Conservation (phyloP, 1,140 invertebrate species). For the Pararge aegeria region DNA sequence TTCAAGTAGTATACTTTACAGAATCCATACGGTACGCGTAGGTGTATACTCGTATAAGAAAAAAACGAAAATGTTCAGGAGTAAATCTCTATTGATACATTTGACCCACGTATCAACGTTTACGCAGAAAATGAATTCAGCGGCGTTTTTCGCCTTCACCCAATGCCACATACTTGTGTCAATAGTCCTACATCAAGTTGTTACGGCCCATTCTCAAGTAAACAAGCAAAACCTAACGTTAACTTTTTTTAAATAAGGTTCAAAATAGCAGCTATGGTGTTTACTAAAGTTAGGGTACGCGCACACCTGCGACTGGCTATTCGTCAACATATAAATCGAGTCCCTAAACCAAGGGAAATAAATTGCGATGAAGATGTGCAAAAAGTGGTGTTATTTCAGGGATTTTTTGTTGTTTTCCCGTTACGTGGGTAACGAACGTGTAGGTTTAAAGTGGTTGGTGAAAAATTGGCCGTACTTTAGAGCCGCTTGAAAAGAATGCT, state of each 20-base stretch:
- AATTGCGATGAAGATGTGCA: conserved; percentile 31
- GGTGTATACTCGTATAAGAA: too few species aligned
- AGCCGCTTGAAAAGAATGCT: not conserved
- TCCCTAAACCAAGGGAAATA: conserved; percentile 31
- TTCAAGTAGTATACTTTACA: too few species aligned
- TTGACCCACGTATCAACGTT: conserved; percentile 19
- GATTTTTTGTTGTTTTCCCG: not conserved
- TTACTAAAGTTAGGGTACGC: conserved; percentile 18
- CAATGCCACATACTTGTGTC: conserved; percentile 41
- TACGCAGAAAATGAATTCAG: conserved; percentile 36
- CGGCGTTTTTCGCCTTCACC: conserved; percentile 26
- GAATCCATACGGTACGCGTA: too few species aligned
- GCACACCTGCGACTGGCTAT: conserved; percentile 44
- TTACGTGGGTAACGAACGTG: not conserved
- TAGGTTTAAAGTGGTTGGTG: not conserved
- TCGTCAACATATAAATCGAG: conserved; percentile 44
- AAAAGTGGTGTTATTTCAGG: conserved; percentile 20
- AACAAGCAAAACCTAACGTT: conserved; percentile 20
- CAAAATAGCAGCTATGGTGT: not conserved
- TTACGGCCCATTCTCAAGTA: conserved; percentile 18
- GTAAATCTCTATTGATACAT: conserved; percentile 10
- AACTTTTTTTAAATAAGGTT: conserved; percentile 6
- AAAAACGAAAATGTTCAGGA: not conserved
- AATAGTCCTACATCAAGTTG: conserved; percentile 44
- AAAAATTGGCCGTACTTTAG: not conserved